Evolutionary conservation across 2,113 vertebrate genomes (phyloP), one percentile per base, ranked within the genome.

Genomic region (Shinisaurus crocodilurus): DNA sequence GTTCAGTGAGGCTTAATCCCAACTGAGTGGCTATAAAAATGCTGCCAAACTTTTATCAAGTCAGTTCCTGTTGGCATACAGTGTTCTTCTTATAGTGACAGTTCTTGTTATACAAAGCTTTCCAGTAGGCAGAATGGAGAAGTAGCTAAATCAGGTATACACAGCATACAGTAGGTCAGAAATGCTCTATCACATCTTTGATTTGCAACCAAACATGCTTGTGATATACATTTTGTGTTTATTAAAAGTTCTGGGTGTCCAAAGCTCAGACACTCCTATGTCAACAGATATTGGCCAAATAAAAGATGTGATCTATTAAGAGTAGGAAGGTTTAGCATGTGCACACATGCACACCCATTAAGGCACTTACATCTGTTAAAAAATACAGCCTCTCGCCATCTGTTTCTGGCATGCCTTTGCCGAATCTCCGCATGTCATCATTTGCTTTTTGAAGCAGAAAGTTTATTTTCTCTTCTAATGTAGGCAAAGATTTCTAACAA

Each of bases 401-500:
- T 0, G 89, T 87, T 9, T 9, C 89, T 0, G 96, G 97, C 3
- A 86, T 27, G 0, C 91, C 92, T 23, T 10, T 23, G 0, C 16
- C 94, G 0, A 29, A 96, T 43, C 29, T 96, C 0, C 95, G 94
- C 2, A 98, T 67, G 0, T 96, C 94, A 16, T 96, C 91, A 0
- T 85, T 1, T 0, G 94, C n/a, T 32, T 27, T 90, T 6, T 95
- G 85, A 76, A 97, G 92, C 0, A 1, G 60, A 1, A 82, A 81
- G 82, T 88, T 95, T 84, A 97, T 90, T 85, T 97, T 96, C 0
- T 67, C 91, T 85, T 97, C 94, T 81, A 98, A 32, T 0, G 5
- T 0, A 10, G 97, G 97, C 88, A 98, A 91, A 3, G 90, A 92
- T 97, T 96, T 96, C 97, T 98, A 57, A 20, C 85, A 69, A 85